Evolutionary conservation across 2,888 invertebrate species (phyloP).

Genomic region (Sesamia inferens): DNA sequence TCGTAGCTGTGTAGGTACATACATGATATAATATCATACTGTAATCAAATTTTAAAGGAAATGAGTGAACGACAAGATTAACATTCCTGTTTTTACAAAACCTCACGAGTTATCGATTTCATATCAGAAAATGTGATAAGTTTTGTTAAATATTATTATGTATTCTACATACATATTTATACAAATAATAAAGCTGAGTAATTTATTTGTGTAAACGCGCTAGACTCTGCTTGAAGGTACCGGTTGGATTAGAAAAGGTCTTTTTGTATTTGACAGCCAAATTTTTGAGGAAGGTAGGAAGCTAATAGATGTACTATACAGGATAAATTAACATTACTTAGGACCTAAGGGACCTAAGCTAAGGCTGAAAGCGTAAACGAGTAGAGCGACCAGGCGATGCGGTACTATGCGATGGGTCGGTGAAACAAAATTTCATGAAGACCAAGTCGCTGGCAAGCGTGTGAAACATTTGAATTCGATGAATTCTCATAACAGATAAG

Average conservation of each 20-base stretch:
- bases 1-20: background rate
- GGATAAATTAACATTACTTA: too few relatives aligned
- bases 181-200: background rate
- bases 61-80: constrained; percentile 18
- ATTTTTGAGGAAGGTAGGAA: background rate
- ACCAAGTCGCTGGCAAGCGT: background rate
- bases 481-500: constrained; percentile 11
- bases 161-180: background rate
- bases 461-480: constrained; percentile 6
- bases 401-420: background rate
- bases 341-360: too few relatives aligned
- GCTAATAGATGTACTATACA: too few relatives aligned
- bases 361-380: too few relatives aligned
- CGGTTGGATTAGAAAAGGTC: background rate
- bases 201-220: background rate
- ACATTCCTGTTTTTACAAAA: constrained; percentile 27
- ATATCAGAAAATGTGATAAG: constrained; percentile 32
- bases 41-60: constrained; percentile 33
- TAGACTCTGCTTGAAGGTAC: background rate
- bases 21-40: background rate
- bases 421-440: background rate
- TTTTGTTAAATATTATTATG: constrained; percentile 14
- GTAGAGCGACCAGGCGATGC: too few relatives aligned
- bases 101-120: constrained; percentile 4
- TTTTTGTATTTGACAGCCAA: background rate